These are phyloP conservation scores for Cyprinodon tularosa DNA, from an alignment of 2,113 vertebrate genomes.

Conservation along the genomic window DNA sequence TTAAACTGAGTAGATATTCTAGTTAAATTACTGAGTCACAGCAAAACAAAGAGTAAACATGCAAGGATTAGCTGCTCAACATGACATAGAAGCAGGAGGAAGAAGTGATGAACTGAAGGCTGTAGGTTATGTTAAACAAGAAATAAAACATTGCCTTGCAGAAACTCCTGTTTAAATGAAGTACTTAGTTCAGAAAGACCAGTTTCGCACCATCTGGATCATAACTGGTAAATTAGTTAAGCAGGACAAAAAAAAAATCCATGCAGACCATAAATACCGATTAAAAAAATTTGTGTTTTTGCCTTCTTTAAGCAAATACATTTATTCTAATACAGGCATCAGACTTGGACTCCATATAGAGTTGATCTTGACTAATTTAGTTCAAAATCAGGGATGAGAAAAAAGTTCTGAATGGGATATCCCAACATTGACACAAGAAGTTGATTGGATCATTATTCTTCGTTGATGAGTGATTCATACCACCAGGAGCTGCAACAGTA, in stretches of 20 bases:
- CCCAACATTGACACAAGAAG: neutral
- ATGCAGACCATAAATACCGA: neutral
- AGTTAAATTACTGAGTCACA: neutral
- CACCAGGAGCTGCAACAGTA: neutral
- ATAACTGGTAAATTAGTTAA: neutral
- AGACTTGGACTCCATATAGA: neutral
- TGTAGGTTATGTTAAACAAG: no score
- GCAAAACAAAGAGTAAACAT: neutral
- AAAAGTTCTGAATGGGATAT: neutral
- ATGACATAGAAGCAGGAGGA: no score
- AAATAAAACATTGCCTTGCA: no score
- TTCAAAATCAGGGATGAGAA: neutral
- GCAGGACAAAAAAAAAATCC: neutral
- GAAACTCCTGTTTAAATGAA: no score
- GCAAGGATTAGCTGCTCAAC: no score
- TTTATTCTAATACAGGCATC: neutral
- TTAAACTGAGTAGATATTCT: neutral
- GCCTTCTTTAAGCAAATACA: neutral
- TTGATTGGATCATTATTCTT: neutral
- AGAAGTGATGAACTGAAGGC: no score
- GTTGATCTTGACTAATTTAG: neutral
- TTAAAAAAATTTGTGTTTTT: neutral
- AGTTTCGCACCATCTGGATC: no score
- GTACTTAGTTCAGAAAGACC: no score
- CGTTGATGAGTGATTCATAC: conserved; percentile 9